A percentile compares a stretch with the other conserved stretches of the same genome.
Conservation (phyloP, 2,113 vertebrate species). For the Trochalopteron elliotii region DNA sequence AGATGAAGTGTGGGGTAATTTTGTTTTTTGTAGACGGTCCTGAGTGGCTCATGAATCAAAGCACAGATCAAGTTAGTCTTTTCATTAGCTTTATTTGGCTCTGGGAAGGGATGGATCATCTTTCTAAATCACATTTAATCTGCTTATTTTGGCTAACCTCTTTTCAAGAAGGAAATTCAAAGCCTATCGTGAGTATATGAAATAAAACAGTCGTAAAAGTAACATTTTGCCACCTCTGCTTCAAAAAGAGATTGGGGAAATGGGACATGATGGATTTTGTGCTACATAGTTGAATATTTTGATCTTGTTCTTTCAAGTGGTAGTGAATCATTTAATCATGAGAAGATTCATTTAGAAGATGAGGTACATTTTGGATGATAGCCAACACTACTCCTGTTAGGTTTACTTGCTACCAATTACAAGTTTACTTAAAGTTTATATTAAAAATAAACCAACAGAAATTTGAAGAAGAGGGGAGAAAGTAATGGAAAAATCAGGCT, state of each 20-base stretch:
- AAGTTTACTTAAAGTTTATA: not conserved
- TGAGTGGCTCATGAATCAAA: constrained; percentile 56
- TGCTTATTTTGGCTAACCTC: constrained; percentile 78
- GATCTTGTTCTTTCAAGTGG: not conserved
- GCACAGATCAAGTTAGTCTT: constrained; percentile 72
- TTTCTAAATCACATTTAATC: constrained; percentile 80
- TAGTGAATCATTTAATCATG: not conserved
- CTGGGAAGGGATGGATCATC: constrained; percentile 75
- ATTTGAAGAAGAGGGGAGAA: not conserved
- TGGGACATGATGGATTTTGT: not conserved
- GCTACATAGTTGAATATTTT: not conserved
- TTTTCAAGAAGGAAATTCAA: constrained; percentile 66
- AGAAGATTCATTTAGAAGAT: not conserved
- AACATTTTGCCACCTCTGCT: not conserved
- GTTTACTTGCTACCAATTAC: not conserved
- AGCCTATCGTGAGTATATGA: not conserved
- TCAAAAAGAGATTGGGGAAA: not conserved
- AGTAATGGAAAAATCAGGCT: not conserved
- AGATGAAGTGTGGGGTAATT: not conserved
- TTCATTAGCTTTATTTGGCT: constrained; percentile 84
- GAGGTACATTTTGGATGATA: not conserved
- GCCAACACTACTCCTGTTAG: not conserved
- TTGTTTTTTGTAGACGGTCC: not conserved
- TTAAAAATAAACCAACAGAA: not conserved
- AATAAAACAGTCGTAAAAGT: constrained; percentile 16